Percentiles rank a stretch among this genome's conserved stretches.
Evolutionary conservation across 1,140 invertebrate genomes (phyloP).

Genomic region (Delia radicum): DNA sequence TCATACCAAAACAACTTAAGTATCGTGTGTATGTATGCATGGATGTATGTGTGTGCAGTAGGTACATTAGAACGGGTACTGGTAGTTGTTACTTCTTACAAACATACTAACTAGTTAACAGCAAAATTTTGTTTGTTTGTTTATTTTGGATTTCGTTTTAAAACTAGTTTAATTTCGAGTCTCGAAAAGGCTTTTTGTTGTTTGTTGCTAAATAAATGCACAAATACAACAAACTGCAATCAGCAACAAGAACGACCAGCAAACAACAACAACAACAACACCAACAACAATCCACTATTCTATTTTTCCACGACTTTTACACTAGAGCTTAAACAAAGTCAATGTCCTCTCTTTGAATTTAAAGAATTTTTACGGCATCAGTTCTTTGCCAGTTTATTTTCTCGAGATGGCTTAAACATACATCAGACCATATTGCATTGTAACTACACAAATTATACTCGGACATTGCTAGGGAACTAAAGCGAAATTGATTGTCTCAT

Average conservation of each 20-base stretch:
- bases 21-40: no score
- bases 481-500: background rate
- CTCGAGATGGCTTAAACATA: background rate
- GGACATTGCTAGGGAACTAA: background rate
- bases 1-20: conserved; percentile 10
- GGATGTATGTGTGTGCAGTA: no score
- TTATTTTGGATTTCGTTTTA: background rate
- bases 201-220: background rate
- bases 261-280: background rate
- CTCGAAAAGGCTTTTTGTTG: background rate
- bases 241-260: background rate
- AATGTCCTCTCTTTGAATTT: conserved; percentile 20
- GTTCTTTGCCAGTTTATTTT: background rate
- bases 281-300: background rate
- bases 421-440: no score
- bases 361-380: conserved; percentile 12
- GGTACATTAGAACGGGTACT: no score
- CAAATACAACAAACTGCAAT: background rate
- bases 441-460: no score
- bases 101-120: background rate
- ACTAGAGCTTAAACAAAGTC: background rate
- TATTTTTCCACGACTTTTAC: no score
- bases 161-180: conserved; percentile 15
- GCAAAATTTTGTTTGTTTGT: background rate
- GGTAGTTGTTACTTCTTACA: background rate